phyloP scores from a whole-genome alignment of 2,888 invertebrate genomes.

The Brenthis hecate region DNA sequence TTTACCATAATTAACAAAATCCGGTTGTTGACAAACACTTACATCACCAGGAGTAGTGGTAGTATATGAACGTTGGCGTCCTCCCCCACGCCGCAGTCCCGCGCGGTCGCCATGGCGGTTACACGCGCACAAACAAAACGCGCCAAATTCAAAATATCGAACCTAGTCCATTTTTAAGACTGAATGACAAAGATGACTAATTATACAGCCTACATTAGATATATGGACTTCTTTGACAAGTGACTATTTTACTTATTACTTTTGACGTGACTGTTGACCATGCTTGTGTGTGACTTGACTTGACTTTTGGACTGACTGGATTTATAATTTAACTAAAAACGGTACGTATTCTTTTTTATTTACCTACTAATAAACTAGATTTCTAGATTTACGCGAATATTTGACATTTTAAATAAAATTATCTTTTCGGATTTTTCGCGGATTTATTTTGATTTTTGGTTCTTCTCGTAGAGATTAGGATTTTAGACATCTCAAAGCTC shows the following conservation, averaged over 20 bases:
- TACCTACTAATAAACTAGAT: neutral
- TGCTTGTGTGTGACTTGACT: constrained; percentile 44
- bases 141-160: constrained; percentile 53
- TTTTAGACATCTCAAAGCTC: no score
- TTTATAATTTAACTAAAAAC: constrained; percentile 28
- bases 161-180: constrained; percentile 60
- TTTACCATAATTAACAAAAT: neutral
- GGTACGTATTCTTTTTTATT: constrained; percentile 46
- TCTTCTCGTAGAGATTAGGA: no score
- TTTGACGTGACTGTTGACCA: constrained; percentile 49
- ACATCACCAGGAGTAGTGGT: constrained; percentile 64
- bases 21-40: constrained; percentile 45
- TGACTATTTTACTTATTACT: constrained; percentile 41
- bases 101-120: constrained; percentile 67
- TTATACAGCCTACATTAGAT: constrained; percentile 20
- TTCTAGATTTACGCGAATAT: neutral
- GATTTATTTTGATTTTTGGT: no score
- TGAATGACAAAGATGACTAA: constrained; percentile 38
- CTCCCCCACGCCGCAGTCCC: constrained; percentile 58
- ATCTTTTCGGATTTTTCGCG: no score
- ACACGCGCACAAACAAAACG: constrained; percentile 56
- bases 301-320: constrained; percentile 42
- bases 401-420: no score
- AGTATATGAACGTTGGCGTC: constrained; percentile 63
- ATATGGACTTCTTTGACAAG: constrained; percentile 22